A percentile compares a stretch with the other conserved stretches of the same genome.
Evolutionary conservation across 2,113 vertebrate genomes (phyloP).

Genomic region (Numida meleagris): DNA sequence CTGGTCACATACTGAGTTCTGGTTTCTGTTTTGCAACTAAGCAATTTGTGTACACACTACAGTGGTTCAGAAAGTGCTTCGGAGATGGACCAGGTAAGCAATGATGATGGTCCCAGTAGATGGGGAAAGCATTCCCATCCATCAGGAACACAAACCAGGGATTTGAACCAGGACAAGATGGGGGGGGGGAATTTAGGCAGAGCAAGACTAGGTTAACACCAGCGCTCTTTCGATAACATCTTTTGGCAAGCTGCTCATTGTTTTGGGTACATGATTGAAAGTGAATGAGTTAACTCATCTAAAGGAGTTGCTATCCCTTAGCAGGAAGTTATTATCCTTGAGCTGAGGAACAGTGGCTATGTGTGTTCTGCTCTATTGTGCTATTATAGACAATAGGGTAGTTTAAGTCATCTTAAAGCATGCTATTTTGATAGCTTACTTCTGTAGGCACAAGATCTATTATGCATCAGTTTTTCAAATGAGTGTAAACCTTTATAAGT

Average conservation of each 20-base stretch:
- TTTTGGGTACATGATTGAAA: not conserved
- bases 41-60: not conserved
- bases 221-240: not conserved
- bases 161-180: not conserved
- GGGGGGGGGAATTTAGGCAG: not conserved
- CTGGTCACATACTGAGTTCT: not conserved
- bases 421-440: slow-evolving; percentile 16
- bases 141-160: not conserved
- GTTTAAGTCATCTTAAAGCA: slow-evolving; percentile 24
- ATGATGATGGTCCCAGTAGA: rapidly evolving
- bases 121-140: rapidly evolving
- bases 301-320: slow-evolving; percentile 6
- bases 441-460: not conserved
- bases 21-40: not conserved
- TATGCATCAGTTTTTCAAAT: not conserved
- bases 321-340: slow-evolving; percentile 60
- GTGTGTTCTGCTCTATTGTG: slow-evolving; percentile 35
- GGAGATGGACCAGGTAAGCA: not conserved
- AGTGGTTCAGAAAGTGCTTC: not conserved
- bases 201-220: not conserved
- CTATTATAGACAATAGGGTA: slow-evolving; percentile 30
- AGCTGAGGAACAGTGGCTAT: slow-evolving; percentile 19
- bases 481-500: not conserved
- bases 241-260: not conserved
- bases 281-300: slow-evolving; percentile 43